These are phyloP conservation scores for Upupa epops DNA, from an alignment of 2,113 vertebrate genomes.

Conservation along the genomic window DNA sequence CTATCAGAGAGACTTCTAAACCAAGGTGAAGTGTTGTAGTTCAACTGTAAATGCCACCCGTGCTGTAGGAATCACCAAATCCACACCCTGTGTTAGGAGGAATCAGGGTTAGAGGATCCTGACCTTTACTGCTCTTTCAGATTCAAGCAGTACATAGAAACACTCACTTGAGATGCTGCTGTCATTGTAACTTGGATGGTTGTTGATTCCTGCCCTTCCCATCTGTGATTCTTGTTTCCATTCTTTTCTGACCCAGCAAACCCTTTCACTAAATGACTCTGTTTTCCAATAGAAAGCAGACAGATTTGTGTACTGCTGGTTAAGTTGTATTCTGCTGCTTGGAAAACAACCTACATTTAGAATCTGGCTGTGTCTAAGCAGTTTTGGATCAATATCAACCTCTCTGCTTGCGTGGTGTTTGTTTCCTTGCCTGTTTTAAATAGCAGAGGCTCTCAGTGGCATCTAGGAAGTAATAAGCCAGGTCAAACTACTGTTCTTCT, in stretches of 20 bases:
- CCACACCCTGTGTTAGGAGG: neutral
- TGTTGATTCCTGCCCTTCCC: neutral
- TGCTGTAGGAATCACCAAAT: neutral
- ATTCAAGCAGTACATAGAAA: neutral
- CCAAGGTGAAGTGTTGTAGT: neutral
- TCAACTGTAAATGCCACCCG: neutral
- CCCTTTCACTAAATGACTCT: neutral
- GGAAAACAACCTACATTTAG: neutral
- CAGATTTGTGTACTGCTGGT: neutral
- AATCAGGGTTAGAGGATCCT: neutral
- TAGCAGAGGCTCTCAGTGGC: neutral
- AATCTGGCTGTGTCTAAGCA: neutral
- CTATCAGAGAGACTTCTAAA: neutral
- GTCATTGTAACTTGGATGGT: neutral
- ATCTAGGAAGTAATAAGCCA: neutral
- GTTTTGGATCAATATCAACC: accelerated
- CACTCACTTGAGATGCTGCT: neutral
- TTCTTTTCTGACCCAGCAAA: neutral
- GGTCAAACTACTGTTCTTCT: neutral
- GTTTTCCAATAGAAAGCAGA: neutral
- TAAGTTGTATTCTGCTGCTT: neutral
- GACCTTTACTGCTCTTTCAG: neutral
- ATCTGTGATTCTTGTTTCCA: neutral
- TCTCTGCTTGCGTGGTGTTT: neutral
- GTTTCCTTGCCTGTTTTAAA: neutral